A percentile compares a stretch with the other conserved stretches of the same genome.
Conservation (phyloP, 2,113 vertebrate genomes). For the Callocephalon fimbriatum region DNA sequence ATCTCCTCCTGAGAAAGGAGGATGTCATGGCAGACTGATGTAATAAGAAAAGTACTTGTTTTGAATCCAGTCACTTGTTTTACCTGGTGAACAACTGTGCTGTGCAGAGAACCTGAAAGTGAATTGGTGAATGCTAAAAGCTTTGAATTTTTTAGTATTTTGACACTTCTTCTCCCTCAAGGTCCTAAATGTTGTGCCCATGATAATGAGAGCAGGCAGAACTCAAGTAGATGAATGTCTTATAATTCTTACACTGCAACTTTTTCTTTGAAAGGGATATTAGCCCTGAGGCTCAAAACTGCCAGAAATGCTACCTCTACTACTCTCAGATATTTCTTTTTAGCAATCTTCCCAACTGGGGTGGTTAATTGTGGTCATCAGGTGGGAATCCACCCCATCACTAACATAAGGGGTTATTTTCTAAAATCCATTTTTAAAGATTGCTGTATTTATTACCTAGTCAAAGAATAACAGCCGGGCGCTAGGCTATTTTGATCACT, state of each 20-base stretch:
- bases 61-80: not conserved
- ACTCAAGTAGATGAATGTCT: not conserved
- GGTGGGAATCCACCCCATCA: not conserved
- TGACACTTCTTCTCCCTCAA: not conserved
- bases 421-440: not conserved
- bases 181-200: not conserved
- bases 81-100: not conserved
- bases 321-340: not conserved
- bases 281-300: not conserved
- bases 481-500: not conserved
- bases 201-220: not conserved
- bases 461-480: not conserved
- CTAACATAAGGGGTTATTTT: not conserved
- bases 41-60: not conserved
- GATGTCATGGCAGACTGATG: not conserved
- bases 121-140: not conserved
- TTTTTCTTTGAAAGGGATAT: not conserved
- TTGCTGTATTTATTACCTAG: not conserved
- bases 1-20: not conserved
- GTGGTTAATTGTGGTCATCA: not conserved
- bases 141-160: not conserved
- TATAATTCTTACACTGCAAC: not conserved
- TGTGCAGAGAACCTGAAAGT: not conserved
- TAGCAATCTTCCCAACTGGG: rapidly evolving
- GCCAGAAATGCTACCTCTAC: not conserved